Base-by-base conservation (phyloP, 1,140 invertebrate species). In the Dryas iulia region DNA sequence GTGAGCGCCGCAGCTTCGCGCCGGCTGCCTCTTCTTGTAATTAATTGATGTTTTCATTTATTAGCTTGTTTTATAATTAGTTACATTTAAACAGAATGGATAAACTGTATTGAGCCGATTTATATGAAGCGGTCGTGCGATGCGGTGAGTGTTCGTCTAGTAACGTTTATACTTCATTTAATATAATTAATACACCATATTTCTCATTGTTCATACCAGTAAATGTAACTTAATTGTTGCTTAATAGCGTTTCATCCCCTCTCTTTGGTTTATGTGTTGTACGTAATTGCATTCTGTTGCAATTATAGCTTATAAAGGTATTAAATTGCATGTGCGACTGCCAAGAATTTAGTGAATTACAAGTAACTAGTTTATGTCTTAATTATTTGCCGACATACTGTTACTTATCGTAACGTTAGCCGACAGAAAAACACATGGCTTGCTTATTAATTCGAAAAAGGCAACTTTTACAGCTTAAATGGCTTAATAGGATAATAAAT, bases 31-130 rank as follows among this genome's bases (percentile, higher is more conserved):
- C 83, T 76, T 74, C 79, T 86, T 82, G 76, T 87, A 85, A 89
- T 89, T 90, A 89, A 90, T 90, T 89, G 83, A 90, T 84, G 83
- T 89, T 88, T 86, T 89, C 85, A 87, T 91, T 91, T 84, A 85
- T 86, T 85, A 80, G 81, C 81, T 83, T 79, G 81, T 84, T 81
- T 77, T 83, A 72, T 87, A 87, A 87, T 63, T 69, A 69, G 66
- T 69, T 69, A 63, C 59, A 58, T 62, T 33, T 69, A 63, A 69
- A 54, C 60, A 52, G 31, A 62, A 59, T 63, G 66, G 54, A 62
- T 63, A 58, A 62, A 30, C 59, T 58, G 24, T 62, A 63, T 69
- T 69, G 53, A 59, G 53, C 14, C 66, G 66, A 61, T 68, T 57
- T 47, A 35, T 57, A 61, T 39, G 30, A 57, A 56, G 53, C 18